Evolutionary conservation across 2,888 invertebrate species (phyloP).

Genomic region (Stegana nigrithorax): DNA sequence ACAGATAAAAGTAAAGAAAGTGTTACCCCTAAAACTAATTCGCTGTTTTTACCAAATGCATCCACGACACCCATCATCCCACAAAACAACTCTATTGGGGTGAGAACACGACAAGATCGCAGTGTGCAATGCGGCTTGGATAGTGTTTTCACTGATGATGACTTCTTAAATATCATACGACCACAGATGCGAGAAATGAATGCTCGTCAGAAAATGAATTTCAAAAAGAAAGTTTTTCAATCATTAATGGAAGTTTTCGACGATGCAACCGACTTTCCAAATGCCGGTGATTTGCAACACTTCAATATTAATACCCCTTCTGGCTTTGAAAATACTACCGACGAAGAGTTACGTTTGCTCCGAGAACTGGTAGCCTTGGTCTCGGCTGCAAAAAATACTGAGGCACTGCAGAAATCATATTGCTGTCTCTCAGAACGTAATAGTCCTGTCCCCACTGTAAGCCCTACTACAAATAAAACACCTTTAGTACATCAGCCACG

Average conservation of each 20-base stretch:
- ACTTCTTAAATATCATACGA: slow-evolving; percentile 48
- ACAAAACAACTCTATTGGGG: neutral
- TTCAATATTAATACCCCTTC: slow-evolving; percentile 46
- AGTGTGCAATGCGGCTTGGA: slow-evolving; percentile 16
- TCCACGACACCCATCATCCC: neutral
- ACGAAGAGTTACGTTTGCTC: slow-evolving; percentile 48
- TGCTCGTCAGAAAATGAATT: slow-evolving; percentile 57
- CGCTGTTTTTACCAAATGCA: too few relatives aligned
- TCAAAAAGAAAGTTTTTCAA: slow-evolving; percentile 57
- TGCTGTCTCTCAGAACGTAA: neutral
- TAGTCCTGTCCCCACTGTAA: neutral
- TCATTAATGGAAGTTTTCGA: slow-evolving; percentile 60
- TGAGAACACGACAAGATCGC: neutral
- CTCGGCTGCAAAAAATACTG: slow-evolving; percentile 46
- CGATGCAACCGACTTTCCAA: slow-evolving; percentile 51
- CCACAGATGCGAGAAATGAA: slow-evolving; percentile 61
- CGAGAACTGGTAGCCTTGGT: slow-evolving; percentile 55
- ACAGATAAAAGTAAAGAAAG: neutral
- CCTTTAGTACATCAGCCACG: slow-evolving; percentile 7
- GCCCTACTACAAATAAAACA: neutral
- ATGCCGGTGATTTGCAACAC: slow-evolving; percentile 37
- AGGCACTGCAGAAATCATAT: slow-evolving; percentile 20
- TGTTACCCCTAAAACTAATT: slow-evolving; percentile 18
- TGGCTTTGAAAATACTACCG: slow-evolving; percentile 36
- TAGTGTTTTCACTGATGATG: slow-evolving; percentile 42